Base-by-base conservation (phyloP, 2,797 vertebrate species). In the Pachyuromys duprasi region DNA sequence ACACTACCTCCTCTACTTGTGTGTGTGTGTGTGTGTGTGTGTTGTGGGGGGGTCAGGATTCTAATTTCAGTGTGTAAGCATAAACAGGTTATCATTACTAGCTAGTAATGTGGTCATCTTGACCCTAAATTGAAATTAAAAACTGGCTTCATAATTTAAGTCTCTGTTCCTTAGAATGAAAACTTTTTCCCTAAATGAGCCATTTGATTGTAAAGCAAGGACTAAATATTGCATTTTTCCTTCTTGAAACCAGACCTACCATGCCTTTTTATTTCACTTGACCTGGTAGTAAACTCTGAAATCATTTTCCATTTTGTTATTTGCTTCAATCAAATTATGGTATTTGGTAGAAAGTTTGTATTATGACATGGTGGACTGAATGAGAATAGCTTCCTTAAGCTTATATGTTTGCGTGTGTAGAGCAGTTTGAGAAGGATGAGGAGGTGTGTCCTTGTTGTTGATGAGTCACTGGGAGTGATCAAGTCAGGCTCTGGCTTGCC, bases 231-330 rank as follows among this genome's bases (percentile, higher is more conserved):
- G 42, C 9, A 67, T 31, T 20, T 93, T 78, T 89, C 69, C 69
- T 17, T 17, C 3, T 74, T 83, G 14, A 83, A 94, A 65, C 89
- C 8, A 55, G 11, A 4, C 39, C 70, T 24, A 79, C 63, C 75
- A 89, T 89, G 45, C 20, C 31, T 67, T 42, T 94, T 57, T 72
- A 8, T 33, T 8, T 42, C 26, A n/a, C 22, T 91, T 87, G 60
- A 14, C 8, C 7, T 55, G 13, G 33, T 94, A 97, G 74, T 86
- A 53, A 95, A 75, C 33, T 81, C 12, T 86, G 33, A 79, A 78
- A 93, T n/a, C 17, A 70, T 89, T 95, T 92, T 70, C 17, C 20
- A 86, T 79, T 93, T 79, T 89, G 33, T 1, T 36, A 65, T 89
- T 79, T 86, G 42, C 18, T 80, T 86, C 79, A 86, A 89, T 60